Evolutionary conservation across 2,797 vertebrate species (phyloP), one percentile per base, ranked within the genome.

Genomic region (Mormyrus proboscirostris): DNA sequence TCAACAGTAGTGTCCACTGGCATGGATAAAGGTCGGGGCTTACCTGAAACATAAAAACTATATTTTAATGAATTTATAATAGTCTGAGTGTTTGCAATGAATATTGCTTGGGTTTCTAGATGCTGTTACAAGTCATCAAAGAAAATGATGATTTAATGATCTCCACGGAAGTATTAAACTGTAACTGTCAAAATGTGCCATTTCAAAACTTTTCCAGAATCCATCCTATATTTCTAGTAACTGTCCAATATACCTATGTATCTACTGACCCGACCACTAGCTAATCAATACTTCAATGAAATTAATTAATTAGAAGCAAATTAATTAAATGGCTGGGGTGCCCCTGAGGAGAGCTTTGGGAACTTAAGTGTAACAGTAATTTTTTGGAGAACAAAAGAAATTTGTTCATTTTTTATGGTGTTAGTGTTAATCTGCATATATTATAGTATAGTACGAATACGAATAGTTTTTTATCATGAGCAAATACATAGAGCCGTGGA

Each of bases 1-100:
- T 92, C 96, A 90, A 97, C 95, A 92, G 97, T 96, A 44, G 95
- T 95, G 83, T 98, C 97, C 2, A 96, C 97, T 2, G 98, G 98
- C 98, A 99, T 98, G 91, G 98, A 99, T 91, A 99, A 91, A 0
- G 98, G 98, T 41, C 98, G 96, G 62, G 98, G 97, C 93, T 97
- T 98, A 91, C 96, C 98, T 99, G 92, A 25, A 90, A 84, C 22
- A 50, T 25, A 50, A 47, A 10, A 84, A 25, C n/a, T 10, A 22
- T 22, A 6, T 10, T 47, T 22, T 47, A 84, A 47, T 84, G 16
- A 22, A 50, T 50, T 49, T 84, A n/a, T 69, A 69, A 69, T 69
- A 33, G 25, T 65, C 59, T 38, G 65, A 73, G 69, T 76, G 6
- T 44, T 79, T 44, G 14, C 73, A 44, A 44, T 44, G 44, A 16